Evolutionary conservation across 2,888 invertebrate genomes (phyloP).

Genomic region (Nomada goodeniana): DNA sequence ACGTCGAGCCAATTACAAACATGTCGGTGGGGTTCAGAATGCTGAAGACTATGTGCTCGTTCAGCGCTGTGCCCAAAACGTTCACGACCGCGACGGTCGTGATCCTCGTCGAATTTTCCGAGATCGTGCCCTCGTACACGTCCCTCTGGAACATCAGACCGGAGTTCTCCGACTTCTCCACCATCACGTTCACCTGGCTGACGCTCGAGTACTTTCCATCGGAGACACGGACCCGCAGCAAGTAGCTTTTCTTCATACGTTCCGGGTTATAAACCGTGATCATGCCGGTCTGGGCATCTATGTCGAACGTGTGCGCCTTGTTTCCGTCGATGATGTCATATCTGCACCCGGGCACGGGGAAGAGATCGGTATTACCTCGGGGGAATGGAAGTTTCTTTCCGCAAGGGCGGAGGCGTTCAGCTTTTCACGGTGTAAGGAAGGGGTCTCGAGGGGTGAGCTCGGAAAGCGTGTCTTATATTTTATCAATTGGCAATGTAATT

Average conservation of each 20-base stretch:
- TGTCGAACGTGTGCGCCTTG: constrained; percentile 89
- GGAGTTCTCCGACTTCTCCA: constrained; percentile 89
- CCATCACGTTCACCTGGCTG: constrained; percentile 89
- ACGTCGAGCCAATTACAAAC: constrained; percentile 94
- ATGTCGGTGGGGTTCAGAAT: constrained; percentile 94
- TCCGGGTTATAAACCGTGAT: constrained; percentile 88
- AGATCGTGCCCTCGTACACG: constrained; percentile 91
- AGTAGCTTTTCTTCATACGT: constrained; percentile 87
- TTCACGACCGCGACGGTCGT: constrained; percentile 93
- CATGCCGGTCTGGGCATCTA: constrained; percentile 89
- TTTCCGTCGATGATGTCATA: constrained; percentile 95
- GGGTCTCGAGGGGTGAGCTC: too few relatives aligned
- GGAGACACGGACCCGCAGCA: constrained; percentile 92
- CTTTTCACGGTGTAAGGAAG: too few relatives aligned
- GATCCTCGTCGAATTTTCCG: constrained; percentile 94
- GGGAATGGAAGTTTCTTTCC: too few relatives aligned
- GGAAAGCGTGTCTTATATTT: too few relatives aligned
- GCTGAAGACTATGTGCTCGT: constrained; percentile 94
- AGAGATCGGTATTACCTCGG: too few relatives aligned
- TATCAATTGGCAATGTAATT: too few relatives aligned
- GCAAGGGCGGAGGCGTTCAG: too few relatives aligned
- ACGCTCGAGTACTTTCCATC: constrained; percentile 93
- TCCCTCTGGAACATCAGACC: constrained; percentile 93
- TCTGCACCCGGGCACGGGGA: constrained; percentile 55
- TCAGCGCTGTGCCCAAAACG: constrained; percentile 94